Evolutionary conservation across 2,888 invertebrate genomes (phyloP).

Genomic region (Erebia ligea): DNA sequence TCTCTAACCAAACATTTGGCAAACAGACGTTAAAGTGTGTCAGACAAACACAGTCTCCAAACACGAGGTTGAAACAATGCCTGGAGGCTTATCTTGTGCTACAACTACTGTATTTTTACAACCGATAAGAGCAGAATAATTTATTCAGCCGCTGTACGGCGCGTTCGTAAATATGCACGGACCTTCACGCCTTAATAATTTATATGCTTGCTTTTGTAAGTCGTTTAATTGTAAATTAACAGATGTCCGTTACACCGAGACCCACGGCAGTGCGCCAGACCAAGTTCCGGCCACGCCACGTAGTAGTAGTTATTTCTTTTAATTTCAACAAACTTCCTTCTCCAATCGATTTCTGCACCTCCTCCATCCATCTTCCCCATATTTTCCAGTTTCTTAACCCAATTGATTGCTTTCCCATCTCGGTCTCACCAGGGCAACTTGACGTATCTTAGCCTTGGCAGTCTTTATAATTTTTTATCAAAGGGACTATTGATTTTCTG

Average conservation of each 20-base stretch:
- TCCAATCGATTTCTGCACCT: no score
- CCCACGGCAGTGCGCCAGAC: no score
- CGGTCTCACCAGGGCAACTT: no score
- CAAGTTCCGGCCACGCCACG: no score
- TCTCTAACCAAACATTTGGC: slow-evolving; percentile 18
- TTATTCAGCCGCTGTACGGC: slow-evolving; percentile 35
- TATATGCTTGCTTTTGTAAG: slow-evolving; percentile 29
- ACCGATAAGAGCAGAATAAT: slow-evolving; percentile 47
- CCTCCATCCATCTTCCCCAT: no score
- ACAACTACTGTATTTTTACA: slow-evolving; percentile 49
- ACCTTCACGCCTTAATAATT: slow-evolving; percentile 35
- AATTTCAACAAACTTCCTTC: not conserved
- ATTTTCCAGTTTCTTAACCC: no score
- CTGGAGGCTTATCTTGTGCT: slow-evolving; percentile 43
- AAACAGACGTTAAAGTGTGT: slow-evolving; percentile 40
- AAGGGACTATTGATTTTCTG: no score
- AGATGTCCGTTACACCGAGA: not conserved
- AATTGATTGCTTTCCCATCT: no score
- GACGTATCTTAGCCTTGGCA: no score
- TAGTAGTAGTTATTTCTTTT: no score
- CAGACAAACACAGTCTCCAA: slow-evolving; percentile 46
- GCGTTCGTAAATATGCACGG: slow-evolving; percentile 36
- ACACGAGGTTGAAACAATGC: slow-evolving; percentile 45
- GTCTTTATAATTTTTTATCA: no score
- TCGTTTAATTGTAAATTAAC: slow-evolving; percentile 14